Percentiles rank a stretch among this genome's conserved stretches.
Conservation (phyloP, 2,888 invertebrate genomes). For the Hypsopygia costalis region DNA sequence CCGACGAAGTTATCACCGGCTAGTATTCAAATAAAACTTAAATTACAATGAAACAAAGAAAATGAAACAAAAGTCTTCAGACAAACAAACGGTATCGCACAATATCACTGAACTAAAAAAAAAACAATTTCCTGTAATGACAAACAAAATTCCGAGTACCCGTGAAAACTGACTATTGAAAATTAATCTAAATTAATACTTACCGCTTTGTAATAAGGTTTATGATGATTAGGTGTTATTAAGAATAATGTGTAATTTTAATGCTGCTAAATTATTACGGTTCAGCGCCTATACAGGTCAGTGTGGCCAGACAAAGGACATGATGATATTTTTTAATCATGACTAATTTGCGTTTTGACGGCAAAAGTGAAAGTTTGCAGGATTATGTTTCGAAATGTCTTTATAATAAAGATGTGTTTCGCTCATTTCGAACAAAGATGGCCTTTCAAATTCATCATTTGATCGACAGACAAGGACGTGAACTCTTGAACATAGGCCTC, state of each 20-base stretch:
- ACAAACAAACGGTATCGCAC: slow-evolving; percentile 2
- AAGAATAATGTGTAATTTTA: slow-evolving; percentile 3
- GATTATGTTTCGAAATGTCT: neutral
- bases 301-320: slow-evolving; percentile 13
- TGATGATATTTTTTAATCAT: slow-evolving; percentile 4
- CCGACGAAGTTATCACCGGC: too few relatives aligned
- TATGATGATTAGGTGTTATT: neutral
- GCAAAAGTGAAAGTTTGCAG: slow-evolving; percentile 15
- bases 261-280: slow-evolving; percentile 11
- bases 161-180: neutral
- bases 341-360: slow-evolving; percentile 16
- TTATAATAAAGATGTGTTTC: too few relatives aligned
- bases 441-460: too few relatives aligned
- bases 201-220: neutral
- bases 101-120: too few relatives aligned
- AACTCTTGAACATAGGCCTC: too few relatives aligned
- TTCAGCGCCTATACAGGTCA: slow-evolving; percentile 14
- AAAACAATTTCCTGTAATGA: too few relatives aligned
- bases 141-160: too few relatives aligned
- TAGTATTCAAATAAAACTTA: too few relatives aligned
- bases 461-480: too few relatives aligned
- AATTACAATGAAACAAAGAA: too few relatives aligned
- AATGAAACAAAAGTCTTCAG: neutral
- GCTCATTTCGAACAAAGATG: too few relatives aligned
- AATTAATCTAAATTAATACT: neutral